phyloP scores from a whole-genome alignment of 2,888 invertebrate species.

The Lamproptera curius region DNA sequence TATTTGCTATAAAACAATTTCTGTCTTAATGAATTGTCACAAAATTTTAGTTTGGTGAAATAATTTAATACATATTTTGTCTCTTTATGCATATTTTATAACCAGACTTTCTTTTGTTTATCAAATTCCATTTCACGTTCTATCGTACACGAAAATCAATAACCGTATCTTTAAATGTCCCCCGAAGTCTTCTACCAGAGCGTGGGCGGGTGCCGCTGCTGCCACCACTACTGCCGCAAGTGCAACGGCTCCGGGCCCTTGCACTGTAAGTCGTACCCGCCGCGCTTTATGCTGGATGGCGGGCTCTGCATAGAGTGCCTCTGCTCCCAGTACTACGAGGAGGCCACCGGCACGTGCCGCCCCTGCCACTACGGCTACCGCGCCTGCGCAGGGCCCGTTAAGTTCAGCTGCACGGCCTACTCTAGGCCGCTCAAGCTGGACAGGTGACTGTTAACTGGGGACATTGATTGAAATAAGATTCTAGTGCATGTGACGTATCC shows the following conservation, averaged over 20 bases:
- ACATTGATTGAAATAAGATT: too few relatives aligned
- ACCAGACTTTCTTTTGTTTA: too few relatives aligned
- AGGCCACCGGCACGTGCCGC: slow-evolving; percentile 82
- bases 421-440: slow-evolving; percentile 82
- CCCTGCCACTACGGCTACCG: slow-evolving; percentile 82
- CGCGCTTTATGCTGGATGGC: slow-evolving; percentile 84
- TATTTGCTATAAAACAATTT: too few relatives aligned
- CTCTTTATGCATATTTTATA: too few relatives aligned
- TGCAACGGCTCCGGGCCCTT: slow-evolving; percentile 89
- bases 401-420: slow-evolving; percentile 82
- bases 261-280: slow-evolving; percentile 85
- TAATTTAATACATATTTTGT: too few relatives aligned
- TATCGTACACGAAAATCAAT: too few relatives aligned
- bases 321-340: slow-evolving; percentile 85
- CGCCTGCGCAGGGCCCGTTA: slow-evolving; percentile 83
- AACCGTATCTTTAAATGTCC: too few relatives aligned
- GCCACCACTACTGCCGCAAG: slow-evolving; percentile 92
- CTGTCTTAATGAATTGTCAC: too few relatives aligned
- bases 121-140: too few relatives aligned
- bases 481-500: too few relatives aligned
- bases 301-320: slow-evolving; percentile 88
- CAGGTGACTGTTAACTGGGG: too few relatives aligned
- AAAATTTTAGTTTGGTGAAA: too few relatives aligned
- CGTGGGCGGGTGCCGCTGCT: slow-evolving; percentile 89
- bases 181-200: slow-evolving; percentile 93